A percentile compares a stretch with the other conserved stretches of the same genome.
Evolutionary conservation across 2,113 vertebrate genomes (phyloP).

Genomic region (Ciconia maguari): DNA sequence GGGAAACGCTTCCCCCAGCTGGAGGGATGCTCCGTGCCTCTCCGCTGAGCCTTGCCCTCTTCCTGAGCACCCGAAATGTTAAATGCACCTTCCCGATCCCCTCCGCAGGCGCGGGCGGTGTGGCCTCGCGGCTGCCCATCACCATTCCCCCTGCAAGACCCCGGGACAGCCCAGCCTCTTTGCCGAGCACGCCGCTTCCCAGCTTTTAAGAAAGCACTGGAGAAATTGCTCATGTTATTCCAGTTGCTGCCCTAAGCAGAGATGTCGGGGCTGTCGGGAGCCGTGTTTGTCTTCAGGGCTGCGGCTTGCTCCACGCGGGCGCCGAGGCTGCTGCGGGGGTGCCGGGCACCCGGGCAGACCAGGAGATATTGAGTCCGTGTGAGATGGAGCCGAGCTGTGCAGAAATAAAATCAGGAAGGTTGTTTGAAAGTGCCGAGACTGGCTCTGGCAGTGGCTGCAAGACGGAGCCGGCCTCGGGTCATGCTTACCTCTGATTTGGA

Average conservation of each 20-base stretch:
- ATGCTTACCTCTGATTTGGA: neutral
- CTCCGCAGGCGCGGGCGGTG: neutral
- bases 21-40: neutral
- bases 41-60: neutral
- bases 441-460: neutral
- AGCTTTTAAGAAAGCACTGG: neutral
- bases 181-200: fast-evolving
- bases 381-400: neutral
- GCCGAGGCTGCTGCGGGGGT: neutral
- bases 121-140: fast-evolving
- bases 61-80: fast-evolving
- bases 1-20: fast-evolving
- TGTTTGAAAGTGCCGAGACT: neutral
- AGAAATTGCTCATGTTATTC: neutral
- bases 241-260: neutral
- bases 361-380: neutral
- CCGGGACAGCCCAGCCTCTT: neutral
- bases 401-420: neutral
- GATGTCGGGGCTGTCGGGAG: neutral
- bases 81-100: neutral
- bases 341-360: neutral
- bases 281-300: fast-evolving
- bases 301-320: fast-evolving
- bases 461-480: neutral
- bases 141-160: fast-evolving